Evolutionary conservation across 2,113 vertebrate species (phyloP).

Genomic region (Calidris pugnax): DNA sequence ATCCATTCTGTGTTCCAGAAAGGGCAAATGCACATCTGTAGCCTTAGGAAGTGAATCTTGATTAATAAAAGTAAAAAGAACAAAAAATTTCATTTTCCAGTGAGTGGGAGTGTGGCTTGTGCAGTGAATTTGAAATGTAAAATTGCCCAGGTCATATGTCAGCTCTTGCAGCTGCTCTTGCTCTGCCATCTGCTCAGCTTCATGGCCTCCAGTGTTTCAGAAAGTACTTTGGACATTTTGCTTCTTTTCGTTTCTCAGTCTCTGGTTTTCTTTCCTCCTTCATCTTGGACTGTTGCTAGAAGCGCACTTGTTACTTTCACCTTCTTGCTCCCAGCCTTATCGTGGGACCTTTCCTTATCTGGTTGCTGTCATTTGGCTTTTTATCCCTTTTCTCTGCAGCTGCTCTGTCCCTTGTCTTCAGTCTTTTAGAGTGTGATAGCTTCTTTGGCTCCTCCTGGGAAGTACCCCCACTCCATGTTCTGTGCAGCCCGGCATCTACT

Average conservation of each 20-base stretch:
- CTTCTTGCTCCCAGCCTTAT: neutral
- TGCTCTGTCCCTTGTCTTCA: neutral
- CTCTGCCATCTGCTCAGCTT: neutral
- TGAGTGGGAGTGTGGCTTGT: neutral
- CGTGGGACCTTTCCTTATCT: neutral
- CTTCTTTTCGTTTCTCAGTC: neutral
- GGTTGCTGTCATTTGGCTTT: neutral
- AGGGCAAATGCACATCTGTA: neutral
- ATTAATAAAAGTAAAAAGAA: neutral
- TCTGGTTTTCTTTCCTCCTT: neutral
- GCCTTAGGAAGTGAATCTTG: neutral
- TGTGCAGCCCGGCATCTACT: neutral
- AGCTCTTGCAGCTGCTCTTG: neutral
- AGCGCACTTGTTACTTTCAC: neutral
- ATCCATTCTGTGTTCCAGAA: neutral
- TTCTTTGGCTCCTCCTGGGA: neutral
- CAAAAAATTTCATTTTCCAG: neutral
- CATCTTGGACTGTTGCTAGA: neutral
- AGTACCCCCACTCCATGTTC: neutral
- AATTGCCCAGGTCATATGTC: neutral
- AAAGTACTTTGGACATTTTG: neutral
- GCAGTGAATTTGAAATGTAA: neutral
- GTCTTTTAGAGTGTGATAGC: neutral
- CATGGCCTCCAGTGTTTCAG: neutral
- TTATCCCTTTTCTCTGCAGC: neutral